A percentile compares a stretch with the other conserved stretches of the same genome.
These are phyloP conservation scores for Ceratosolen fusciceps DNA, from an alignment of 1,140 invertebrate genomes.

Conservation along the genomic window DNA sequence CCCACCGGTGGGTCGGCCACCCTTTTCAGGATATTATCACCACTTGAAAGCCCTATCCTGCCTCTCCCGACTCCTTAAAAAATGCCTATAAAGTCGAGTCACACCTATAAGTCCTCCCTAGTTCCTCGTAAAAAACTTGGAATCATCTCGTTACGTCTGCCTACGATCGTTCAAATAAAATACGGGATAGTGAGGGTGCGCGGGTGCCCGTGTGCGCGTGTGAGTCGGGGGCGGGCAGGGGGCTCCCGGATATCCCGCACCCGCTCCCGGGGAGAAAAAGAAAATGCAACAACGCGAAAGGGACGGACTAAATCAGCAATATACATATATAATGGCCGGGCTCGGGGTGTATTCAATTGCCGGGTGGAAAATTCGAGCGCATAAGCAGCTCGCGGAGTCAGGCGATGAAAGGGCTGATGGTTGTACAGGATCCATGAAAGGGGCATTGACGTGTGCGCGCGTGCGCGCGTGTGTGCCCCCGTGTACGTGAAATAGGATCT, in stretches of 20 bases:
- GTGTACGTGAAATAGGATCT: slow-evolving; percentile 47
- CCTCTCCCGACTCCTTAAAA: background rate
- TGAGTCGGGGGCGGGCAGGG: too few species aligned
- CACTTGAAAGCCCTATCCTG: background rate
- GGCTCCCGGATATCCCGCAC: background rate
- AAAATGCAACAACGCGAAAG: background rate
- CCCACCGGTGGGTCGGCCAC: too few species aligned
- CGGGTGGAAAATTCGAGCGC: slow-evolving; percentile 19
- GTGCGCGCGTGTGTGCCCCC: background rate
- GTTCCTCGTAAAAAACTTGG: slow-evolving; percentile 16
- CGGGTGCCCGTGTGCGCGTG: too few species aligned
- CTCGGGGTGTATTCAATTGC: slow-evolving; percentile 24
- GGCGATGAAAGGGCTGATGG: background rate
- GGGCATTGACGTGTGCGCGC: background rate
- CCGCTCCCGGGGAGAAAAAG: background rate
- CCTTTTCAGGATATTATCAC: slow-evolving; percentile 15
- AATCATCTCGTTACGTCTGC: background rate
- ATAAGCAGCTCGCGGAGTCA: background rate
- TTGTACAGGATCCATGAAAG: background rate
- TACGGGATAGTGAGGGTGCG: too few species aligned
- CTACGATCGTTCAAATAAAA: background rate
- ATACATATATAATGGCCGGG: background rate
- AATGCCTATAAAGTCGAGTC: background rate
- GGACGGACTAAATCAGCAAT: background rate
- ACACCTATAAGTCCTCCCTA: background rate